These are phyloP conservation scores for Barypeithes pellucidus DNA, from an alignment of 2,888 invertebrate genomes.

Conservation along the genomic window DNA sequence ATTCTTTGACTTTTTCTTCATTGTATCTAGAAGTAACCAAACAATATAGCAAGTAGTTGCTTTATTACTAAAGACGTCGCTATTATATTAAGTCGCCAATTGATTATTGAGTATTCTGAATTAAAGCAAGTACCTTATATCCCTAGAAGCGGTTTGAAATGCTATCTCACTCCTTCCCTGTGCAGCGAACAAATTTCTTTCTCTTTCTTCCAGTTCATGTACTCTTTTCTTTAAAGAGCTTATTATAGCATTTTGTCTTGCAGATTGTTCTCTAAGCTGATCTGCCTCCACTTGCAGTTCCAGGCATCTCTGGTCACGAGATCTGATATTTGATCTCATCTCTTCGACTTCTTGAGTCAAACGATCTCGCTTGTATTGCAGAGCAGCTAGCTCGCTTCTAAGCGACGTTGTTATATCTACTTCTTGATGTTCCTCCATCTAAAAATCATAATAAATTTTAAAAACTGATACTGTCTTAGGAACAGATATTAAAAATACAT, in stretches of 20 bases:
- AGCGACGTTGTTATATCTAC: constrained; percentile 82
- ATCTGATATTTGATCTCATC: constrained; percentile 79
- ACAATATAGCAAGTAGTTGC: background rate
- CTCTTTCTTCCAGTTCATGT: constrained; percentile 85
- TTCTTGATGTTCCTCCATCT: constrained; percentile 74
- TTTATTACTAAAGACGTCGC: too few species aligned
- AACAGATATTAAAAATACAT: too few species aligned
- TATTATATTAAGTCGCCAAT: too few species aligned
- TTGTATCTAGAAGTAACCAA: constrained; percentile 68
- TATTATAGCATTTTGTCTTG: constrained; percentile 86
- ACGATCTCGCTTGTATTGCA: constrained; percentile 89
- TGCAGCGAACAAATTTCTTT: constrained; percentile 78
- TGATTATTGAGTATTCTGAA: too few species aligned
- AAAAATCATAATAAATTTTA: constrained; percentile 56
- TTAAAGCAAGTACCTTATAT: constrained; percentile 58
- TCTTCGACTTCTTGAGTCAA: constrained; percentile 81
- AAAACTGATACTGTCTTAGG: too few species aligned
- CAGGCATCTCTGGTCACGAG: constrained; percentile 80
- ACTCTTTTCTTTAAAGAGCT: constrained; percentile 86
- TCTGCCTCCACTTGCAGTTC: constrained; percentile 88
- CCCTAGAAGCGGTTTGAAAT: constrained; percentile 83
- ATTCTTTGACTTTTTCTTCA: constrained; percentile 85
- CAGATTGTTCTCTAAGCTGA: constrained; percentile 85
- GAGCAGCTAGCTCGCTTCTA: constrained; percentile 87
- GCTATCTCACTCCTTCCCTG: constrained; percentile 80